A percentile compares a stretch with the other conserved stretches of the same genome.
These are phyloP conservation scores for Nerophis lumbriciformis DNA, from an alignment of 2,113 vertebrate genomes.

Conservation along the genomic window DNA sequence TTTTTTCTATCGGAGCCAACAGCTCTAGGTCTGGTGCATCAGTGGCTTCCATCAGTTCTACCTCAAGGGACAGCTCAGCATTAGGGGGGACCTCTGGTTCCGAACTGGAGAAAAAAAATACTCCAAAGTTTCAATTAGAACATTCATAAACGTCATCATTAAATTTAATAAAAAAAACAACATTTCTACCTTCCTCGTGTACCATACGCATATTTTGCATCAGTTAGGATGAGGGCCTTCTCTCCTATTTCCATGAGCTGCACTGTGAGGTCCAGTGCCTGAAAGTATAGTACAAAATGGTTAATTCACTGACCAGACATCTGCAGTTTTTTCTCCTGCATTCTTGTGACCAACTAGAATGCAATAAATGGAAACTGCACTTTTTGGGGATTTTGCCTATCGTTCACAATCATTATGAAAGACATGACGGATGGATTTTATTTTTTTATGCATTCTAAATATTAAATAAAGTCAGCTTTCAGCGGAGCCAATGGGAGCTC, in stretches of 20 bases:
- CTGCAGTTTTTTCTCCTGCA: neutral
- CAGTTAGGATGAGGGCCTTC: conserved; percentile 76
- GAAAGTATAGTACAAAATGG: conserved; percentile 5
- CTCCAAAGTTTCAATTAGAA: neutral
- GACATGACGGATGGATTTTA: no score
- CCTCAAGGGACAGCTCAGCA: conserved; percentile 77
- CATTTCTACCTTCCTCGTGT: conserved; percentile 79
- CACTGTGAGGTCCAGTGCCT: conserved; percentile 89
- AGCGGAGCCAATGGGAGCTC: no score
- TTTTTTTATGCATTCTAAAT: no score
- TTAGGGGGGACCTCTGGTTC: conserved; percentile 77
- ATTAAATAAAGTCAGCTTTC: no score
- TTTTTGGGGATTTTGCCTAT: no score
- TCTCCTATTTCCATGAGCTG: conserved; percentile 87
- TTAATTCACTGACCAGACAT: neutral
- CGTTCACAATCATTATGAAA: no score
- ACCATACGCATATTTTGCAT: conserved; percentile 88
- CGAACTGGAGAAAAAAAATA: conserved; percentile 33
- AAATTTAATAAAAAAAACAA: neutral
- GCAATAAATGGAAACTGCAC: no score
- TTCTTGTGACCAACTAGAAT: neutral
- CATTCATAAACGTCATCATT: neutral
- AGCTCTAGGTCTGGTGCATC: conserved; percentile 83
- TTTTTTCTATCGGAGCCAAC: conserved; percentile 76
- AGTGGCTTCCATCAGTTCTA: conserved; percentile 75